Conservation (phyloP, 2,888 invertebrate genomes). For the Sphaerophoria rueppellii region DNA sequence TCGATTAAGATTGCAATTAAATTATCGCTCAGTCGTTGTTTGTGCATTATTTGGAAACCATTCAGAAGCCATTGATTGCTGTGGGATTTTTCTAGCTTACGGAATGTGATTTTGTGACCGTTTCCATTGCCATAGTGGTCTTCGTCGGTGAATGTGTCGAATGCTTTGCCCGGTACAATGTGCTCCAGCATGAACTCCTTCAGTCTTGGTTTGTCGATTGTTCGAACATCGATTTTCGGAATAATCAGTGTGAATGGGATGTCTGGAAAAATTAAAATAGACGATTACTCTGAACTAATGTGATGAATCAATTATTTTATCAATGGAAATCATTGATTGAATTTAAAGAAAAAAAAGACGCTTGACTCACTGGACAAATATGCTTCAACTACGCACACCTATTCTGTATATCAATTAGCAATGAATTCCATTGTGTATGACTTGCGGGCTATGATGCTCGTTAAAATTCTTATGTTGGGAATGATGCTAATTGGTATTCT, state of each 20-base stretch:
- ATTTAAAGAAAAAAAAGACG: neutral
- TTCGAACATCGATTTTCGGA: constrained; percentile 83
- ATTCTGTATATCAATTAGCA: too few relatives aligned
- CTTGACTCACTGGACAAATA: too few relatives aligned
- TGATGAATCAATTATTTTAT: neutral
- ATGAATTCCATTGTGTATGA: too few relatives aligned
- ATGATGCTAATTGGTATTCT: too few relatives aligned
- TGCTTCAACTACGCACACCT: too few relatives aligned
- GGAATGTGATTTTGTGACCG: constrained; percentile 82
- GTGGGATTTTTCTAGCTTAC: constrained; percentile 81
- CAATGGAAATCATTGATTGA: neutral
- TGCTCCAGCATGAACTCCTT: constrained; percentile 85
- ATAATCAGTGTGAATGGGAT: constrained; percentile 85
- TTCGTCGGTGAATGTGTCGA: constrained; percentile 82
- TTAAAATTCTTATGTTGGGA: too few relatives aligned
- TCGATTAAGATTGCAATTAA: constrained; percentile 81
- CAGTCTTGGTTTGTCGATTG: constrained; percentile 83
- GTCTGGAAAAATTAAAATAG: constrained; percentile 80
- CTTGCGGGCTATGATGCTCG: too few relatives aligned
- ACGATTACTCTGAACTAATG: neutral
- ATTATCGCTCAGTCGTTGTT: constrained; percentile 80
- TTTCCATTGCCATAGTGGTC: constrained; percentile 82
- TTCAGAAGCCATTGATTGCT: constrained; percentile 81
- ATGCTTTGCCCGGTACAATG: constrained; percentile 84
- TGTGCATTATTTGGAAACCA: constrained; percentile 81